Evolutionary conservation across 2,113 vertebrate genomes (phyloP).

Genomic region (Phyllostomus hastatus): DNA sequence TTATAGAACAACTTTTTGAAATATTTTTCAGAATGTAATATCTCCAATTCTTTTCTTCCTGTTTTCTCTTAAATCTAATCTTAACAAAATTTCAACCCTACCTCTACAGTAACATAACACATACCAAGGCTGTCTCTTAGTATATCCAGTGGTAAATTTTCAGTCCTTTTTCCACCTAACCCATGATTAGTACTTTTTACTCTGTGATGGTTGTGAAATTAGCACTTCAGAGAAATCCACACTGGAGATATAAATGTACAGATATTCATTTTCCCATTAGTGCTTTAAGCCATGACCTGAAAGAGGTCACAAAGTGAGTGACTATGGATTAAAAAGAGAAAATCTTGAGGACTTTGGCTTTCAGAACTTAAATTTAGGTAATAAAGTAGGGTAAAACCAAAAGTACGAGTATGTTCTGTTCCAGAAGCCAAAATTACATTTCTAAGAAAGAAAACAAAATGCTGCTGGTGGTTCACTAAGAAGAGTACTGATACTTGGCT

Average conservation of each 20-base stretch:
- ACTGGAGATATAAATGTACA: background rate
- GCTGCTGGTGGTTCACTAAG: background rate
- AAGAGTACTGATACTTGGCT: background rate
- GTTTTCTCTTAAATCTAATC: background rate
- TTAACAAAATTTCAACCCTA: background rate
- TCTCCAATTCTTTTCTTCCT: background rate
- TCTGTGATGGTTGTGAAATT: background rate
- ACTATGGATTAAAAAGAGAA: background rate
- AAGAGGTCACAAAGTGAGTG: background rate
- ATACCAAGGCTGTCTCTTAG: background rate
- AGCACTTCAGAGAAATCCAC: background rate
- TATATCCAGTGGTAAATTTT: background rate
- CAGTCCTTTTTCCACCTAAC: background rate
- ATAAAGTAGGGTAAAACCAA: background rate
- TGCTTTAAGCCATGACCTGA: background rate
- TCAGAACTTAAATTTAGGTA: background rate
- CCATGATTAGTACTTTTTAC: background rate
- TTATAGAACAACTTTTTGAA: background rate
- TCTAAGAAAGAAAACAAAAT: background rate
- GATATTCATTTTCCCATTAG: background rate
- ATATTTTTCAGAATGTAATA: background rate
- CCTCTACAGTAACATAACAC: background rate
- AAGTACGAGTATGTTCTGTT: background rate
- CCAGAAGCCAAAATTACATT: background rate
- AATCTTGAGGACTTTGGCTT: accelerated